Evolutionary conservation across 1,140 invertebrate species (phyloP), one percentile per base, ranked within the genome.

Genomic region (Ceratoteleas bidentatus): DNA sequence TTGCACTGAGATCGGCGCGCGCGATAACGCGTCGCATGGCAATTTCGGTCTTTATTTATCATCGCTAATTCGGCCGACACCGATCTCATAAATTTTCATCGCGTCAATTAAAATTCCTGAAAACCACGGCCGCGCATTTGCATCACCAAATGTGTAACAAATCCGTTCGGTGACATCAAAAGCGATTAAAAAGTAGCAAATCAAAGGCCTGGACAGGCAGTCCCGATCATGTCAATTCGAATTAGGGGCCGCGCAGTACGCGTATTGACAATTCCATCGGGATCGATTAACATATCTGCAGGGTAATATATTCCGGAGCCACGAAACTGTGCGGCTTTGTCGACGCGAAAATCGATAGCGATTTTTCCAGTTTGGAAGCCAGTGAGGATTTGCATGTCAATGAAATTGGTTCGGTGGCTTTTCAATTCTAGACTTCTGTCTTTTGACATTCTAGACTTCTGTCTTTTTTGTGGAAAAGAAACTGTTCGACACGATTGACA

Each of bases 141-240:
- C 52, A 58, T 69, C 58, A 45, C 69, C 57, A 64, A 70, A 77
- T 77, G 34, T 77, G 60, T 76, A 76, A 76, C 49, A 68, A 76
- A 68, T 68, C 24, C 40, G 54, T 38, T 68, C 62, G 56, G 73
- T 68, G 45, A 65, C 61, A 58, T 75, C 72, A 75, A 75, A 75
- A 58, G 53, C 36, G 13, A 65, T 65, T 57, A 65, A 66, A 65
- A 58, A 66, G 53, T 75, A 75, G 61, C 72, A 58, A 65, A 58
- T 53, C 11, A 66, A 66, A 65, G 58, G 45, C 7, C 7, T 9
- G 14, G 32, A 47, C 47, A 36, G 52, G 16, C 47, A 61, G 53
- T 61, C 61, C 49, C 7, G 68, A 53, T 34, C 57, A 10, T 61
- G 57, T 72, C 68, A 72, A 61, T 69, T 52, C 34, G 56, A 69